These are phyloP conservation scores for Tauraco hartlaubi DNA, from an alignment of 2,797 vertebrate genomes.

Conservation along the genomic window DNA sequence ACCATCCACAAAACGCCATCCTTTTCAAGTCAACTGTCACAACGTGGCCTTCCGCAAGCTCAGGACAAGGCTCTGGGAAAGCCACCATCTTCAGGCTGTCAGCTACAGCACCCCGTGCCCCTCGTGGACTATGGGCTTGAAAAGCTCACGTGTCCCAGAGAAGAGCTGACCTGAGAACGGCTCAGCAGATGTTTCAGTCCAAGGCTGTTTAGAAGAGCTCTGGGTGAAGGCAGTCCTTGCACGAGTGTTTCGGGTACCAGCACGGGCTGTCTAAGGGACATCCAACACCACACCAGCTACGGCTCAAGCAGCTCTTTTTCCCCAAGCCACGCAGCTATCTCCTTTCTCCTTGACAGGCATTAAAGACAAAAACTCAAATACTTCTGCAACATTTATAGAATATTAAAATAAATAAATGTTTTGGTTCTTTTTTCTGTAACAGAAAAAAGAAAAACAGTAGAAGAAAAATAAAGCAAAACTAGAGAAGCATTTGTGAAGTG, in stretches of 20 bases:
- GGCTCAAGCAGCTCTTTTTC: not conserved
- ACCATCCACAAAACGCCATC: not conserved
- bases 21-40: not conserved
- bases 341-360: not conserved
- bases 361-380: not conserved
- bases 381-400: not conserved
- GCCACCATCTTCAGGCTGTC: not conserved
- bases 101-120: rapidly evolving
- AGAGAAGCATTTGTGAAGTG: rapidly evolving
- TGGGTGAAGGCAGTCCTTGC: not conserved
- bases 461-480: not conserved
- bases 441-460: not conserved
- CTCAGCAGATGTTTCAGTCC: not conserved
- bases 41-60: not conserved
- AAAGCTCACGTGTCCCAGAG: rapidly evolving
- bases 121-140: rapidly evolving
- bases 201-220: no score
- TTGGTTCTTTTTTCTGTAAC: not conserved
- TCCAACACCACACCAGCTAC: not conserved
- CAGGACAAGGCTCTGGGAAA: not conserved
- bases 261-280: no score
- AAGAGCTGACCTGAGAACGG: no score
- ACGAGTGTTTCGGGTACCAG: not conserved
- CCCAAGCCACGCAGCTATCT: not conserved
- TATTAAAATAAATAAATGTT: not conserved